Evolutionary conservation across 2,888 invertebrate species (phyloP).

Genomic region (Phasia obesa): DNA sequence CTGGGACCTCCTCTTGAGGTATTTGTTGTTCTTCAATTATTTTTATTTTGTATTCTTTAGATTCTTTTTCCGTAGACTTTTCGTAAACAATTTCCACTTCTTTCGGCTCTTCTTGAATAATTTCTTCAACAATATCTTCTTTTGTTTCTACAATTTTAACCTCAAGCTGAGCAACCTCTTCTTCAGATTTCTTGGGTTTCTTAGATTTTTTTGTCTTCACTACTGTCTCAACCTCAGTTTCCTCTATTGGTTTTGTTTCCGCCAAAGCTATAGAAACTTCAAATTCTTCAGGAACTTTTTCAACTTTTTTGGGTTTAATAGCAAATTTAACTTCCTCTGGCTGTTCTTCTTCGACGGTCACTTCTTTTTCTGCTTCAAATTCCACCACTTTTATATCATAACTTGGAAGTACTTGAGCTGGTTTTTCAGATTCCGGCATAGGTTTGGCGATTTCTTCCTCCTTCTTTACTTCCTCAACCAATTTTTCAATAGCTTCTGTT

Average conservation of each 20-base stretch:
- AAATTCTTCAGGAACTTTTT: constrained; percentile 74
- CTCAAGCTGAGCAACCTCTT: constrained; percentile 74
- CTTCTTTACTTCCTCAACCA: constrained; percentile 74
- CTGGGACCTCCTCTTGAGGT: constrained; percentile 69
- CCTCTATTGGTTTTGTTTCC: constrained; percentile 75
- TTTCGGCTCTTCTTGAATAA: constrained; percentile 67
- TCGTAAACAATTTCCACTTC: constrained; percentile 63
- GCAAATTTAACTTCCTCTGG: constrained; percentile 70
- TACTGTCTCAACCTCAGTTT: constrained; percentile 74
- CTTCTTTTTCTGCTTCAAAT: constrained; percentile 74
- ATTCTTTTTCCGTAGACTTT: constrained; percentile 68
- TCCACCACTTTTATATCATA: constrained; percentile 77
- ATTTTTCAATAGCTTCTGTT: constrained; percentile 75
- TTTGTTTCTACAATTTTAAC: constrained; percentile 77
- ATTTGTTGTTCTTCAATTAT: constrained; percentile 72
- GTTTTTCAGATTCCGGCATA: constrained; percentile 70
- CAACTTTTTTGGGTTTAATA: constrained; percentile 64
- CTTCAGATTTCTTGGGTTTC: constrained; percentile 75
- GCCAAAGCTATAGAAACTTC: constrained; percentile 76
- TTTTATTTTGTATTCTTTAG: constrained; percentile 75
- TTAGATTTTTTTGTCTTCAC: constrained; percentile 75
- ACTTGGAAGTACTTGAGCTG: constrained; percentile 69
- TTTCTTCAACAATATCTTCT: constrained; percentile 75
- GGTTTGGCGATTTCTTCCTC: constrained; percentile 67
- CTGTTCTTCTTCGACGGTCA: constrained; percentile 69